Conservation (phyloP, 2,797 vertebrate species). For the Nasua narica region DNA sequence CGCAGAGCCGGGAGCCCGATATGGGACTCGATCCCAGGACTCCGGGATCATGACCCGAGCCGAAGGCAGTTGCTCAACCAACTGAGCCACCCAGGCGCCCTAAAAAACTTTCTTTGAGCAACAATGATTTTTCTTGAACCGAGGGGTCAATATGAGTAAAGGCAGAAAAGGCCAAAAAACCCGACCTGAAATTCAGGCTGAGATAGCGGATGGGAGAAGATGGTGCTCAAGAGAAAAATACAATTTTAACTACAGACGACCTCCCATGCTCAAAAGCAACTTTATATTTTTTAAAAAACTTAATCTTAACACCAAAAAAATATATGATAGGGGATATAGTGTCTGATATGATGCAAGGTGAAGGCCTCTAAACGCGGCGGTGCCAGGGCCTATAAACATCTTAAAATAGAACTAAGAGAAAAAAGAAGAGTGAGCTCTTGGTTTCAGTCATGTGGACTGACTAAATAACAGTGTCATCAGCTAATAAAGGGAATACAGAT, state of each 20-base stretch:
- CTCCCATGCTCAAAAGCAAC: background rate
- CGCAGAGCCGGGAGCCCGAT: too few relatives aligned
- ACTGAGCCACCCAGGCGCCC: too few relatives aligned
- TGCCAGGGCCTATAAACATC: background rate
- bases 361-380: background rate
- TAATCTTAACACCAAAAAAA: background rate
- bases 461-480: background rate
- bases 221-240: background rate
- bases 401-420: background rate
- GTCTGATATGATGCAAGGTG: background rate
- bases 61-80: too few relatives aligned
- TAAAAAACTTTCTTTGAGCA: background rate
- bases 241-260: background rate
- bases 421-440: background rate
- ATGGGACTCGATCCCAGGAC: too few relatives aligned
- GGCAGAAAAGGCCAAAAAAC: background rate
- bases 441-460: background rate
- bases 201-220: background rate
- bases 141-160: background rate
- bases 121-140: background rate
- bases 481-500: background rate
- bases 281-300: background rate
- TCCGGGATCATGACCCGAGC: too few relatives aligned
- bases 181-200: background rate
- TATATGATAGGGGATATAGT: background rate